phyloP scores from a whole-genome alignment of 2,797 vertebrate genomes.

The Acipenser transmontanus region DNA sequence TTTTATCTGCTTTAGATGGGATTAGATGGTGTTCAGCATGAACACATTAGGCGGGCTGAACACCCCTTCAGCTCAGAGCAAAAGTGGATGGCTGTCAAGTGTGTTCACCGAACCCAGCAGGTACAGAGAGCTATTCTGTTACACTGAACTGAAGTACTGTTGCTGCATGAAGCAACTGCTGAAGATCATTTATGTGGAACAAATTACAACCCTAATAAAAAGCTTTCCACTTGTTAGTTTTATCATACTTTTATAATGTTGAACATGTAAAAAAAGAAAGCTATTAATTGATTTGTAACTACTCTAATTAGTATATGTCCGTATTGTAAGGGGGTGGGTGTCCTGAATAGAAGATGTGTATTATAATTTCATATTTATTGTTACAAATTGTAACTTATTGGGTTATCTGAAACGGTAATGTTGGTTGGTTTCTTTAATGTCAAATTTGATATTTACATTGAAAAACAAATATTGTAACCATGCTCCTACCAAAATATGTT shows the following conservation, averaged over 20 bases:
- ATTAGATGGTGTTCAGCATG: slow-evolving; percentile 79
- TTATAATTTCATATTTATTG: too few species aligned
- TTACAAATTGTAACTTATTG: too few species aligned
- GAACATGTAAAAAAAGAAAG: too few species aligned
- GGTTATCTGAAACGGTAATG: too few species aligned
- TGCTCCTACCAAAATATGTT: too few species aligned
- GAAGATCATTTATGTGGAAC: not conserved
- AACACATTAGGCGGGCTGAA: slow-evolving; percentile 82
- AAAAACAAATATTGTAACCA: too few species aligned
- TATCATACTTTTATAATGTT: not conserved
- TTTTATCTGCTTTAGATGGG: slow-evolving; percentile 69
- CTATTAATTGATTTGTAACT: too few species aligned
- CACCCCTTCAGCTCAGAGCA: slow-evolving; percentile 90
- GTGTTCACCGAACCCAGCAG: slow-evolving; percentile 81
- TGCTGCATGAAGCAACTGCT: not conserved
- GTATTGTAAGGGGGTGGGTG: too few species aligned
- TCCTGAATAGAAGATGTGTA: too few species aligned
- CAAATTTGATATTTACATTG: too few species aligned
- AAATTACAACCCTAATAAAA: not conserved
- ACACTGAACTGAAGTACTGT: slow-evolving; percentile 15
- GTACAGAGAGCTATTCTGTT: slow-evolving; percentile 33
- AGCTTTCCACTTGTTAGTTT: not conserved
- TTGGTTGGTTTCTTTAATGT: too few species aligned
- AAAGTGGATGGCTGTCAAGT: slow-evolving; percentile 95
- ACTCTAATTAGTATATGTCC: too few species aligned